These are phyloP conservation scores for Smutsia gigantea DNA, from an alignment of 2,797 vertebrate genomes.

Conservation along the genomic window DNA sequence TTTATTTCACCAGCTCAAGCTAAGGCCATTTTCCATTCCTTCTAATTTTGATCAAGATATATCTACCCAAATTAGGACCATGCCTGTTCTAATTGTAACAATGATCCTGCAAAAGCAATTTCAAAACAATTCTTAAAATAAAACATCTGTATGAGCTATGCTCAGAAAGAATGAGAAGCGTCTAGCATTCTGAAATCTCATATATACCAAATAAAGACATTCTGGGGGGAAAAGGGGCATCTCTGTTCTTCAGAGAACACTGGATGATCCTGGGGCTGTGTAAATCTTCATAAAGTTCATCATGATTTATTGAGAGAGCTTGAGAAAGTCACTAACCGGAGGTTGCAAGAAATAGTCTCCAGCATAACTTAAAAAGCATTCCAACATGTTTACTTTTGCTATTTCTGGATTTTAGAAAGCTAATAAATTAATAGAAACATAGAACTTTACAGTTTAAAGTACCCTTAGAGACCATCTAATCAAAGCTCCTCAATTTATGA, in stretches of 20 bases:
- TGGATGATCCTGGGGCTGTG: conserved; percentile 46
- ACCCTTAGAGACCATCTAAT: conserved; percentile 26
- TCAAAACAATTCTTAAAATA: conserved; percentile 80
- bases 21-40: conserved; percentile 69
- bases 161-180: conserved; percentile 73
- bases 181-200: conserved; percentile 68
- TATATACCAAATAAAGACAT: conserved; percentile 68
- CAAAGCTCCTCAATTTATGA: conserved; percentile 27
- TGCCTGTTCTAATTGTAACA: conserved; percentile 75
- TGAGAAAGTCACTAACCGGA: conserved; percentile 62
- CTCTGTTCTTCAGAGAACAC: conserved; percentile 52
- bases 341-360: conserved; percentile 63
- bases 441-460: conserved; percentile 47
- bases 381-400: conserved; percentile 74
- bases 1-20: conserved; percentile 58
- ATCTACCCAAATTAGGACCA: conserved; percentile 79
- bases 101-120: conserved; percentile 74
- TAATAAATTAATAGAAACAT: conserved; percentile 69
- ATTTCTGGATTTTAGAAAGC: conserved; percentile 77
- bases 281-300: conserved; percentile 70
- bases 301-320: conserved; percentile 70
- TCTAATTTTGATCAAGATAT: conserved; percentile 75
- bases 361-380: conserved; percentile 61
- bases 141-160: conserved; percentile 75
- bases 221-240: neutral